These are phyloP conservation scores for Drosophila ohnishii DNA, from an alignment of 1,140 invertebrate genomes.

Conservation along the genomic window DNA sequence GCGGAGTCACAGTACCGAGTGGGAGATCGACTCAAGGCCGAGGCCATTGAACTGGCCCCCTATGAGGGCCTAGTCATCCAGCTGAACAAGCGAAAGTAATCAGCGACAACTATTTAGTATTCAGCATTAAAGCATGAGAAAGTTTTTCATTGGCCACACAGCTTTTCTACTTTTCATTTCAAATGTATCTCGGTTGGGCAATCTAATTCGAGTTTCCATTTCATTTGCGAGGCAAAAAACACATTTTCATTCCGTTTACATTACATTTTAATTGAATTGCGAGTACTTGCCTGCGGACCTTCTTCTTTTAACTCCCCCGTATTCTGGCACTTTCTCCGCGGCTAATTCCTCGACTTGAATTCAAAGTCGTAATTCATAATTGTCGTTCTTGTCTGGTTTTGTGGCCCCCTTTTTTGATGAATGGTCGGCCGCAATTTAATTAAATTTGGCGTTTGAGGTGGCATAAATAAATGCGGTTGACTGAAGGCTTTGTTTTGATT, in stretches of 20 bases:
- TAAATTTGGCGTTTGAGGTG: conserved; percentile 47
- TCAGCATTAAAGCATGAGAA: conserved; percentile 27
- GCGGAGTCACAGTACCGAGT: conserved; percentile 78
- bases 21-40: conserved; percentile 75
- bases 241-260: conserved; percentile 42
- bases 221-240: conserved; percentile 41
- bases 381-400: conserved; percentile 50
- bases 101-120: conserved; percentile 10
- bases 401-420: conserved; percentile 33
- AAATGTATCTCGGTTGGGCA: conserved; percentile 42
- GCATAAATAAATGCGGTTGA: conserved; percentile 38
- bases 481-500: conserved; percentile 24
- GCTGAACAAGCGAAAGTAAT: conserved; percentile 46
- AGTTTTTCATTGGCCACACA: conserved; percentile 20
- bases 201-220: conserved; percentile 60
- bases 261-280: conserved; percentile 70
- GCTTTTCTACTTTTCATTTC: conserved; percentile 39
- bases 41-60: conserved; percentile 44
- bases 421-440: conserved; percentile 67
- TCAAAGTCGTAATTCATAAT: conserved; percentile 62
- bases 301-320: conserved; percentile 17
- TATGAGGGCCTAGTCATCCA: conserved; percentile 57
- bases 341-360: conserved; percentile 15
- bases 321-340: conserved; percentile 46
- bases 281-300: conserved; percentile 28